These are phyloP conservation scores for Sprattus sprattus DNA, from an alignment of 2,113 vertebrate species.

Conservation along the genomic window DNA sequence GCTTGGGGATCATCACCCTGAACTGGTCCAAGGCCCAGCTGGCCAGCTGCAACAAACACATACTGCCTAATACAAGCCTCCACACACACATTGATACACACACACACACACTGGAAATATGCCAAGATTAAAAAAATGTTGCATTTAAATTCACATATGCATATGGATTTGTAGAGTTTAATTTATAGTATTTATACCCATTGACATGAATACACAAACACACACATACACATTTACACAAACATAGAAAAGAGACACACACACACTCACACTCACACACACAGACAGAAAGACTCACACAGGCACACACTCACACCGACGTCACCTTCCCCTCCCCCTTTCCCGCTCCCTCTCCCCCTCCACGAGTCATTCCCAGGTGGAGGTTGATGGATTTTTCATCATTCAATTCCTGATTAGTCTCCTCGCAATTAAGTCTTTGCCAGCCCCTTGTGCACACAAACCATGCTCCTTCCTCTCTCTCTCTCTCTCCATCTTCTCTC, in stretches of 20 bases:
- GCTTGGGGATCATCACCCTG: conserved; percentile 5
- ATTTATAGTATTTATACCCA: not conserved
- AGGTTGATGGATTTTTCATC: conserved; percentile 9
- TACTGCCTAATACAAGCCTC: not conserved
- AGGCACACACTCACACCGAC: not conserved
- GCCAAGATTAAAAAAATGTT: not conserved
- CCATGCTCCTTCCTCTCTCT: not conserved
- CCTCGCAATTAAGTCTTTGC: not conserved
- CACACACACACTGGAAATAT: not conserved
- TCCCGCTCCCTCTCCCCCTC: not conserved
- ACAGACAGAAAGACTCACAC: not conserved
- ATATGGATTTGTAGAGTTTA: not conserved
- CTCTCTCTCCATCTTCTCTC: not conserved
- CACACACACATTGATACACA: not conserved
- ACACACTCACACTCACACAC: not conserved
- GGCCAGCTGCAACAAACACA: not conserved
- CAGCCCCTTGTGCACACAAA: conserved; percentile 8
- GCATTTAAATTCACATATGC: not conserved
- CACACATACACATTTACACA: not conserved
- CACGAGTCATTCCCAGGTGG: not conserved
- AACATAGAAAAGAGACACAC: not conserved
- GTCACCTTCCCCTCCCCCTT: not conserved
- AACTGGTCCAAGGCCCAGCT: not conserved
- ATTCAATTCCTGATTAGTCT: conserved; percentile 8
- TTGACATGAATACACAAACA: not conserved